A percentile compares a stretch with the other conserved stretches of the same genome.
Evolutionary conservation across 2,797 vertebrate species (phyloP).

Genomic region (Enteromius anoplus): DNA sequence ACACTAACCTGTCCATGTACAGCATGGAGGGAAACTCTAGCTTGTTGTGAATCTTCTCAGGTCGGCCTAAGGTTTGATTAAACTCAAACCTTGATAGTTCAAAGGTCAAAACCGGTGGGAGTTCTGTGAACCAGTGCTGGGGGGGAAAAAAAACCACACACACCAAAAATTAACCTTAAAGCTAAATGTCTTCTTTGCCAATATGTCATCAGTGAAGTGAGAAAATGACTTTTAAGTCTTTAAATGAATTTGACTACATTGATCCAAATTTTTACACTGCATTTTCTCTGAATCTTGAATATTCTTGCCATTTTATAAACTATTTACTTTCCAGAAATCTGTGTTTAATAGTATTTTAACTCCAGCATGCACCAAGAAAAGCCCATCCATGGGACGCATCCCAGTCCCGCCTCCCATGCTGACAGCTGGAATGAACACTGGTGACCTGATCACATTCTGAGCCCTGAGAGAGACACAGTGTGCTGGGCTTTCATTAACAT

Average conservation of each 20-base stretch:
- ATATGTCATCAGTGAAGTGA: neutral
- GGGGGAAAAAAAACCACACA: neutral
- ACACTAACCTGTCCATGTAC: constrained; percentile 93
- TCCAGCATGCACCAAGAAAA: neutral
- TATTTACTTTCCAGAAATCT: neutral
- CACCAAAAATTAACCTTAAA: neutral
- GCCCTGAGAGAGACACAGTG: constrained; percentile 27
- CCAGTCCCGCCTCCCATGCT: neutral
- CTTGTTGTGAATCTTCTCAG: constrained; percentile 99
- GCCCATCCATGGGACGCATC: neutral
- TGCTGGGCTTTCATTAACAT: constrained; percentile 37
- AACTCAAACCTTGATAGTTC: constrained; percentile 99
- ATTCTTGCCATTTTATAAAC: neutral
- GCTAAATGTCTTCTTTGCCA: neutral
- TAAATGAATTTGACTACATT: neutral
- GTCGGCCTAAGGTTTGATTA: constrained; percentile 95
- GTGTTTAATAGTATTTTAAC: neutral
- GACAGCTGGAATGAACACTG: constrained; percentile 18
- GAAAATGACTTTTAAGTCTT: neutral
- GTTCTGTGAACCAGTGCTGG: constrained; percentile 98
- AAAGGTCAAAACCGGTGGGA: constrained; percentile 97
- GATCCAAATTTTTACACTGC: neutral
- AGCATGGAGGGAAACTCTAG: constrained; percentile 96
- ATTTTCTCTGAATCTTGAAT: neutral
- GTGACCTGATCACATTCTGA: constrained; percentile 24